Base-by-base conservation (phyloP, 2,113 vertebrate genomes). In the Odontesthes bonariensis region DNA sequence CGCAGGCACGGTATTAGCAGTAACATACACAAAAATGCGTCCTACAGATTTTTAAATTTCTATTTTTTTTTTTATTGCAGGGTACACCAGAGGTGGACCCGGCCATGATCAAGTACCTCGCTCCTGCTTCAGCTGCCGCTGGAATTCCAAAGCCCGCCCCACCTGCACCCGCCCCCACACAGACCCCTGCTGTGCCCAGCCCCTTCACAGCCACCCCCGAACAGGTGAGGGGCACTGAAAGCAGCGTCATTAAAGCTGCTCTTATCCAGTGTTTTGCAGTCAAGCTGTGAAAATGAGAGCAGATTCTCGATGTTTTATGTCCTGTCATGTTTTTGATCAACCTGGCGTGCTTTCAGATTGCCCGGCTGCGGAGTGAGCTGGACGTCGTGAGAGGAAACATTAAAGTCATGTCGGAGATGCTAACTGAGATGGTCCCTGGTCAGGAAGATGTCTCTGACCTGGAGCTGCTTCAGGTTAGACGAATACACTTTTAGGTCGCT, bases 381-480 rank as follows among this genome's bases (percentile, higher is more conserved):
- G 98, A 99, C 27, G 83, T 99, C 3, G 98, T 99, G 62, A 96
- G 97, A 75, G 97, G 98, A 64, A 99, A 99, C 83, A 95, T 96
- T 8, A 99, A 99, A 91, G 98, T 99, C 77, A 98, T 99, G 98
- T 99, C 98, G 5, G 97, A 99, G 94, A 99, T 99, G 98, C 91
- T 99, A 46, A 99, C 97, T 0, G 98, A 99, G 92, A 96, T 98
- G 95, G 95, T 98, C 31, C 98, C 98, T 0, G 95, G 98, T 16
- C 96, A 99, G 88, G 98, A 99, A 72, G 96, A 97, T 8, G 90
- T 94, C 0, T 98, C 98, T 3, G 98, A 99, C 69, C 94, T 98
- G 0, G 97, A 99, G 46, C 91, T 99, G 19, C 95, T 99, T 1
- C 97, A 99, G 96, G 98, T 98, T 56, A 89, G 77, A 70, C 35